Base-by-base conservation (phyloP, 2,797 vertebrate genomes). In the Melopsittacus undulatus region DNA sequence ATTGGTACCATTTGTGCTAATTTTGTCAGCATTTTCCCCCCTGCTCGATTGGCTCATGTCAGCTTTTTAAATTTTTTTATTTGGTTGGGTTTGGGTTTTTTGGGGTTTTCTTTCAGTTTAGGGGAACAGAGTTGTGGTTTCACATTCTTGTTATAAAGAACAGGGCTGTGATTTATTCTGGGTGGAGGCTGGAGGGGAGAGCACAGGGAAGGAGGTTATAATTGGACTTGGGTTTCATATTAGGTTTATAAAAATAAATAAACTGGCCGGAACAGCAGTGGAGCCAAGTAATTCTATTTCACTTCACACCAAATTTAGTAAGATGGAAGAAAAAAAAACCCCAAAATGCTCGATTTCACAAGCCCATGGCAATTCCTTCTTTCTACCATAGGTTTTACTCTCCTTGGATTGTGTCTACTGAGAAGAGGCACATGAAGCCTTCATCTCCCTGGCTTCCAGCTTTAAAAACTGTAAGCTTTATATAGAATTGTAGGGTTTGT, bases 1-100 rank as follows among this genome's bases (percentile, higher is more conserved):
- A 92, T 89, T 94, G 84, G 73, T 78, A 90, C 90, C 87, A 91
- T 83, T 90, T 94, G 90, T 89, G 75, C 42, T 91, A 59, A 83
- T 94, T 88, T 72, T 79, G 90, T 79, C 83, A 88, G 76, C 67
- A 10, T 63, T 85, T 92, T 24, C 5, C 36, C 62, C 36, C 59
- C 34, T 49, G 43, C n/a, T 32, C 0, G 0, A 75, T 70, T 63
- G 80, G 67, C n/a, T 72, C 3, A 0, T 56, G 52, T 75, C 52
- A 70, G 67, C n/a, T 82, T 88, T 78, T 30, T 10, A 21, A 23
- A 23, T 42, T 51, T 61, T 11, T 20, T 27, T 63, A 27, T 61
- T 49, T 24, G n/a, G 14, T 43, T 42, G 18, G 38, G n/a, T 26
- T 40, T 40, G 26, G 48, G 3, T 18, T 21, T 49, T n/a, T n/a